These are phyloP conservation scores for Patella caerulea DNA, from an alignment of 2,888 invertebrate genomes.

Conservation along the genomic window DNA sequence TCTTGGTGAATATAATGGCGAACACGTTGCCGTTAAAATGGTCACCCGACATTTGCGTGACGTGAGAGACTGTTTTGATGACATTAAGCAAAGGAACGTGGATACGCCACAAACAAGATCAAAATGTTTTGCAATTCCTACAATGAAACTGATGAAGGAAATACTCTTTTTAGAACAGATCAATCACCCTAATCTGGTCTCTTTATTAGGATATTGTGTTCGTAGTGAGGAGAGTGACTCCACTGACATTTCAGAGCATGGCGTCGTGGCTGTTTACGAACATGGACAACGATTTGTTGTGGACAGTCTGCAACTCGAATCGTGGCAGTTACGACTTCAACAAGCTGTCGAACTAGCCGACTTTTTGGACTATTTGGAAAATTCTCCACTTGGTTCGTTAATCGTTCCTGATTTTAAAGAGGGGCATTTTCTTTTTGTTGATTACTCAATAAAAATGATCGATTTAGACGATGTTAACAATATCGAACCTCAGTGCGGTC, in stretches of 20 bases:
- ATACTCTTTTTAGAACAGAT: conserved; percentile 64
- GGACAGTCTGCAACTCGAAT: conserved; percentile 52
- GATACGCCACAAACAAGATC: conserved; percentile 1
- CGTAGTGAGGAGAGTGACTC: conserved; percentile 66
- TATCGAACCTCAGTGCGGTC: conserved; percentile 57
- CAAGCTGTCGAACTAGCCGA: conserved; percentile 60
- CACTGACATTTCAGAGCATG: conserved; percentile 64
- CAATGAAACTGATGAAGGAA: conserved; percentile 69
- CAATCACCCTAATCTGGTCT: conserved; percentile 59
- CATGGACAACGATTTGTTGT: conserved; percentile 56
- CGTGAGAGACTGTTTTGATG: conserved; percentile 58
- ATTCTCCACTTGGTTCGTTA: conserved; percentile 66
- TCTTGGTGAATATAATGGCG: conserved; percentile 52
- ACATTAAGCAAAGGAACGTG: conserved; percentile 33
- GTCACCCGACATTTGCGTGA: conserved; percentile 65
- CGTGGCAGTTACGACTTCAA: conserved; percentile 53
- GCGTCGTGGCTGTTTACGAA: conserved; percentile 64
- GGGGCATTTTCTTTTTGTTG: conserved; percentile 61
- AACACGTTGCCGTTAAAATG: conserved; percentile 66
- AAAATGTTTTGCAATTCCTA: conserved; percentile 60
- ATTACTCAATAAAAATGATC: conserved; percentile 60
- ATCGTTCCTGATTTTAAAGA: conserved; percentile 66
- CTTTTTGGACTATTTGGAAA: conserved; percentile 60
- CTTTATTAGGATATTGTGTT: conserved; percentile 65
- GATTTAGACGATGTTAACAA: conserved; percentile 68